phyloP scores from a whole-genome alignment of 2,797 vertebrate species.

The Delichon dasypus region DNA sequence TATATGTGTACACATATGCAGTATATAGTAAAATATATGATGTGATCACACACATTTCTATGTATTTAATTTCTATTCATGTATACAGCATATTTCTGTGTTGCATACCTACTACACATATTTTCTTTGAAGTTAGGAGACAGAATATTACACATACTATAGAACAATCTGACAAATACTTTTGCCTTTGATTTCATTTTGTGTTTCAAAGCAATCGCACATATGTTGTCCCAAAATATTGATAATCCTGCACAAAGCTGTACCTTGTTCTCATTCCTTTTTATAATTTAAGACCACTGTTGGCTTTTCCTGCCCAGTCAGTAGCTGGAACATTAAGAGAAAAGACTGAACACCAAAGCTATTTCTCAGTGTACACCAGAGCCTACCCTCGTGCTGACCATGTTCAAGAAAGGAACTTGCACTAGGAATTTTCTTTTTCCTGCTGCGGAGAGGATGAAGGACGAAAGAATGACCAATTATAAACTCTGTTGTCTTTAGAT shows the following conservation, averaged over 20 bases:
- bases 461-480: constrained; percentile 80
- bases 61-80: not conserved
- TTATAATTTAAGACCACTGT: not conserved
- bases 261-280: not conserved
- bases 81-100: not conserved
- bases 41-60: not conserved
- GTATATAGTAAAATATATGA: not conserved
- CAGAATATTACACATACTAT: not conserved
- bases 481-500: constrained; percentile 73
- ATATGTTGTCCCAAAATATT: not conserved
- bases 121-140: not conserved
- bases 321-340: not conserved
- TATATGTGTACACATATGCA: not conserved
- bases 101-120: not conserved
- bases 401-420: constrained; percentile 66
- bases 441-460: constrained; percentile 68
- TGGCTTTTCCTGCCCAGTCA: not conserved
- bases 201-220: not conserved
- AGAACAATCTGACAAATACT: not conserved
- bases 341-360: not conserved
- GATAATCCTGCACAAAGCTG: not conserved
- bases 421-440: constrained; percentile 71
- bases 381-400: constrained; percentile 48
- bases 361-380: constrained; percentile 19
- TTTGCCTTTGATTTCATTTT: not conserved